Base-by-base conservation (phyloP, 2,113 vertebrate genomes). In the Tretioscincus oriximinensis region DNA sequence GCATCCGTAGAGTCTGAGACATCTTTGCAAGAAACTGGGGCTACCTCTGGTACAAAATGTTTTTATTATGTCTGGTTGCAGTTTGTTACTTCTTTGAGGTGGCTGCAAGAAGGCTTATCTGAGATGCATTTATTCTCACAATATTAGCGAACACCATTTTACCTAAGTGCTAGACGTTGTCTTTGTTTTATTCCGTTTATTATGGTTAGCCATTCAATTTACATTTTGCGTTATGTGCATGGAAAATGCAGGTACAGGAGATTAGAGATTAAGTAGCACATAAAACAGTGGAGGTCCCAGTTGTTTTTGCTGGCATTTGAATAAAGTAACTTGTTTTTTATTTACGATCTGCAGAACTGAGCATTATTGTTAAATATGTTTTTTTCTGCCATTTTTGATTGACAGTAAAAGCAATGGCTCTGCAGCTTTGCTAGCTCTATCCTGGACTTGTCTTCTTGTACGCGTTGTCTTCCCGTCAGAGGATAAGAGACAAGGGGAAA, bases 371-470 rank as follows among this genome's bases (percentile, higher is more conserved):
- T 78, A 70, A 66, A 2, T 64, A 69, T 89, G 29, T 87, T 66
- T 67, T 45, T 16, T 7, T 41, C 61, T 35, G 77, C 14, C 41
- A 5, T 77, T 63, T 85, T 16, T 81, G 16, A 58, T 18, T 90
- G 77, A 31, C 93, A 99, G 98, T 92, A 99, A 98, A 94, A 96
- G 97, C 94, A 95, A 96, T 1, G 97, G 97, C 22, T 97, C 98
- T 0, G 97, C 97, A 0, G 96, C 98, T 61, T 93, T 96, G 69
- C 89, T 97, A 83, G 97, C 97, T 1, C 89, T 99, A 86, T 97
- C 97, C 29, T 99, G 98, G 98, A 99, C 97, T 24, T 97, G 96
- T 90, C 92, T 98, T 24, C 93, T 99, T 63, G 97, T 97, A 31
- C 94, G 90, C 63, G 90, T 89, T 6, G 97, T 96, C 83, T 99